phyloP scores from a whole-genome alignment of 2,797 vertebrate genomes.

The Cyprinodon diabolis region DNA sequence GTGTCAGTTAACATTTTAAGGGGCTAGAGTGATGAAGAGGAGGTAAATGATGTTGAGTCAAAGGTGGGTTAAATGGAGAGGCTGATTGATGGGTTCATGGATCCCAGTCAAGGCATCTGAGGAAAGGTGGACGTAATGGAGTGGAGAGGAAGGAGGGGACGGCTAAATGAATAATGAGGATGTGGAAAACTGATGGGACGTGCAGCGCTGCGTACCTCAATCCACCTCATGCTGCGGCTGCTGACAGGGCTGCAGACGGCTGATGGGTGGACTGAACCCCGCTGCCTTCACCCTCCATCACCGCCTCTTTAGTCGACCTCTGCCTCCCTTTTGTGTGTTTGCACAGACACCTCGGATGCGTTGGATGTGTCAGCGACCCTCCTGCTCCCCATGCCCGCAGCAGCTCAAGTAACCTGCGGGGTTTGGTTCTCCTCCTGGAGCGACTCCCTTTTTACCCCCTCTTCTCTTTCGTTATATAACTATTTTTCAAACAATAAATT shows the following conservation, averaged over 20 bases:
- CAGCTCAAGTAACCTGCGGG: constrained; percentile 45
- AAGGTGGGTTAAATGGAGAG: constrained; percentile 7
- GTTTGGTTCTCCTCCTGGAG: constrained; percentile 30
- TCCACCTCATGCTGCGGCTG: constrained; percentile 50
- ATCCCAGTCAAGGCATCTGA: constrained; percentile 23
- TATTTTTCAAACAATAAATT: neutral
- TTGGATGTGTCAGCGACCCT: constrained; percentile 24
- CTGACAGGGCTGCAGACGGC: constrained; percentile 59
- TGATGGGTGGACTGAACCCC: constrained; percentile 49
- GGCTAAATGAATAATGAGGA: constrained; percentile 73
- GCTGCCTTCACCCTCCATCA: constrained; percentile 83
- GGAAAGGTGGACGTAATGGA: constrained; percentile 51
- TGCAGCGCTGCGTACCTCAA: constrained; percentile 60
- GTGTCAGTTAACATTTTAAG: constrained; percentile 27
- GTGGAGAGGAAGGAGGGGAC: constrained; percentile 46
- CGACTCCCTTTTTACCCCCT: constrained; percentile 22
- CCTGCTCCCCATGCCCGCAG: constrained; percentile 51
- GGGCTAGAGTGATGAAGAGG: constrained; percentile 23
- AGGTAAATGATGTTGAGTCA: constrained; percentile 24
- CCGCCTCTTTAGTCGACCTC: constrained; percentile 64
- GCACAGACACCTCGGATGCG: constrained; percentile 50
- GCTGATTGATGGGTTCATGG: constrained; percentile 26
- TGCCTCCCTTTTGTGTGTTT: constrained; percentile 26
- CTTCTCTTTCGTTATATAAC: constrained; percentile 28
- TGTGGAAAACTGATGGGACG: constrained; percentile 51